phyloP scores from a whole-genome alignment of 2,888 invertebrate species.

The Gandaritis pyraliata region DNA sequence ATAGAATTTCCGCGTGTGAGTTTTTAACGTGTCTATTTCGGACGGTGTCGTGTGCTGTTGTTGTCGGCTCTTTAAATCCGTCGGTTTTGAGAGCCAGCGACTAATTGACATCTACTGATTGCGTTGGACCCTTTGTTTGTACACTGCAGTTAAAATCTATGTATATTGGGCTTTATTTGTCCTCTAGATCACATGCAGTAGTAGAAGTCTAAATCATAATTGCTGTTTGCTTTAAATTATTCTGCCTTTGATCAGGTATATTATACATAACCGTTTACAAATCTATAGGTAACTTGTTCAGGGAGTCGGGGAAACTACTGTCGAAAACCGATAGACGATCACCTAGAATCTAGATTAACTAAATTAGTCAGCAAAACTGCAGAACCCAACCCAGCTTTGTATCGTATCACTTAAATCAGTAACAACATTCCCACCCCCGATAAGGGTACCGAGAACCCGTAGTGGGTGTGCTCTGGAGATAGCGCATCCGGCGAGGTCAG shows the following conservation, averaged over 20 bases:
- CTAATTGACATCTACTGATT: constrained; percentile 29
- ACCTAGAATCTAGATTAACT: too few species aligned
- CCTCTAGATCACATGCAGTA: too few species aligned
- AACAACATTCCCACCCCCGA: constrained; percentile 25
- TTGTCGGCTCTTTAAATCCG: constrained; percentile 26
- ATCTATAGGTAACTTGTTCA: too few species aligned
- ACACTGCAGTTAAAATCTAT: neutral
- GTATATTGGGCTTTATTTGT: neutral
- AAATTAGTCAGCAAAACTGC: neutral
- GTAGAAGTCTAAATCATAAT: neutral
- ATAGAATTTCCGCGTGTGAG: constrained; percentile 67
- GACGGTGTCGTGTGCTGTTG: constrained; percentile 48
- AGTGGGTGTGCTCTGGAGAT: constrained; percentile 52
- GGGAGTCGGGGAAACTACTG: neutral
- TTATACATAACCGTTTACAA: too few species aligned
- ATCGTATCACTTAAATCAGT: constrained; percentile 13
- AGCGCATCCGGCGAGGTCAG: constrained; percentile 74
- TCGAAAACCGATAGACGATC: neutral
- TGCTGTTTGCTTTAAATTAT: too few species aligned
- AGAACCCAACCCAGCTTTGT: neutral
- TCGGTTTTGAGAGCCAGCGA: constrained; percentile 22
- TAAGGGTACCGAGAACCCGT: constrained; percentile 42
- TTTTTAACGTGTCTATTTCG: constrained; percentile 61
- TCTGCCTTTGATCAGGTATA: neutral
- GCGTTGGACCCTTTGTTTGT: constrained; percentile 27